Evolutionary conservation across 1,140 invertebrate species (phyloP).

Genomic region (Cylas formicarius): DNA sequence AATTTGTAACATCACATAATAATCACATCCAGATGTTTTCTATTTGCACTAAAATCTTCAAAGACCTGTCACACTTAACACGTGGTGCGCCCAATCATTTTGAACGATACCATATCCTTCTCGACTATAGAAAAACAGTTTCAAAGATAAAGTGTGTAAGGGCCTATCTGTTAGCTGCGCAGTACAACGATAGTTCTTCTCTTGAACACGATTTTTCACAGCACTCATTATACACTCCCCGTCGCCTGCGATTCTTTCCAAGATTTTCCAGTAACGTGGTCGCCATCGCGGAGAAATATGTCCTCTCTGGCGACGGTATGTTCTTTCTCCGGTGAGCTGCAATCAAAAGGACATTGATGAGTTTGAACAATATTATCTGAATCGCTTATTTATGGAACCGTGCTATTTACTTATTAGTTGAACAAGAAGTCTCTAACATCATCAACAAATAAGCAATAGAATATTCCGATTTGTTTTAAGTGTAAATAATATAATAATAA

Average conservation of each 20-base stretch:
- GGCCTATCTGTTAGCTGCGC: no score
- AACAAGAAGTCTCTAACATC: background rate
- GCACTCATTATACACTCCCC: conserved; percentile 41
- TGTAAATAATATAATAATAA: no score
- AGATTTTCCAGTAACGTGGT: conserved; percentile 27
- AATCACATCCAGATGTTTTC: no score
- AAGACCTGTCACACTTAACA: no score
- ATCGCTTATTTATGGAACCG: background rate
- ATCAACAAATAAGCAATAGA: background rate
- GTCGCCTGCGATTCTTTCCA: conserved; percentile 28
- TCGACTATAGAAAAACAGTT: no score
- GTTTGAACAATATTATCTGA: background rate
- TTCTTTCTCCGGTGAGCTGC: conserved; percentile 9
- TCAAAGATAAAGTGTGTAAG: no score
- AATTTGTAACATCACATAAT: no score
- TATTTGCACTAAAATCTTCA: no score
- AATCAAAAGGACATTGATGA: conserved; percentile 1
- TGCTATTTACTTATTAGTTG: background rate
- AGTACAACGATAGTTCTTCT: conserved; percentile 32
- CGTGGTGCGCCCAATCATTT: no score
- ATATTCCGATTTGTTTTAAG: background rate
- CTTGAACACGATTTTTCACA: conserved; percentile 41
- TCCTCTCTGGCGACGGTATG: conserved; percentile 20
- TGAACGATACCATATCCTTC: no score
- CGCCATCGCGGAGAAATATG: no score